Percentiles rank a stretch among this genome's conserved stretches.
Evolutionary conservation across 2,797 vertebrate species (phyloP).

Genomic region (Pseudocheirus occidentalis): DNA sequence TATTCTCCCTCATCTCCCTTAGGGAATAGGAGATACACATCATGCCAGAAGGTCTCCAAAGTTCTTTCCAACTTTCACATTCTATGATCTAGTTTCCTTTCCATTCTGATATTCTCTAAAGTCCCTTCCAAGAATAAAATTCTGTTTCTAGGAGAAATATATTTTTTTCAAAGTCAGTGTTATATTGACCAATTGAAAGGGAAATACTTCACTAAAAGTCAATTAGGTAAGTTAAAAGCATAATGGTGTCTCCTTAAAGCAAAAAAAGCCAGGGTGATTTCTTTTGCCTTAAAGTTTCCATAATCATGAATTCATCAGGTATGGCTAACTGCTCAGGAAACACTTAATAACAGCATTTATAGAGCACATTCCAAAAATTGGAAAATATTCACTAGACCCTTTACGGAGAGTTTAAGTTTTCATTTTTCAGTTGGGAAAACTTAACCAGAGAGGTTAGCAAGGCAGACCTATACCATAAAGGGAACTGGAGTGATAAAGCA

Average conservation of each 20-base stretch:
- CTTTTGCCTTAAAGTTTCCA: background rate
- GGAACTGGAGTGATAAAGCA: background rate
- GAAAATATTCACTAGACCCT: slow-evolving; percentile 25
- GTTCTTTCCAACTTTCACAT: background rate
- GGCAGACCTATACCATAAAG: background rate
- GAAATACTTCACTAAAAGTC: background rate
- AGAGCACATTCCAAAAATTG: slow-evolving; percentile 18
- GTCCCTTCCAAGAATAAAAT: background rate
- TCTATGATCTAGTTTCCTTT: background rate
- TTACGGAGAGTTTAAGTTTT: slow-evolving; percentile 12
- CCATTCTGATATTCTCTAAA: background rate
- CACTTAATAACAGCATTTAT: slow-evolving; percentile 49
- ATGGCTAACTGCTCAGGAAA: background rate
- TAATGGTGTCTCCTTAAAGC: background rate
- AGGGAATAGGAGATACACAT: background rate
- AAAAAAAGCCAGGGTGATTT: background rate
- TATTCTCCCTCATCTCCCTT: background rate
- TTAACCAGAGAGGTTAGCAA: background rate
- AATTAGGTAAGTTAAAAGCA: background rate
- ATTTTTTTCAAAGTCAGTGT: background rate
- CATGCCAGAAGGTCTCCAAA: background rate
- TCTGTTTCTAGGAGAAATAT: background rate
- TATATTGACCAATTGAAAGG: background rate
- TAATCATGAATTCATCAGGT: slow-evolving; percentile 20
- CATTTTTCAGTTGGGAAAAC: background rate